Evolutionary conservation across 2,113 vertebrate species (phyloP).

Genomic region (Delphinapterus leucas): DNA sequence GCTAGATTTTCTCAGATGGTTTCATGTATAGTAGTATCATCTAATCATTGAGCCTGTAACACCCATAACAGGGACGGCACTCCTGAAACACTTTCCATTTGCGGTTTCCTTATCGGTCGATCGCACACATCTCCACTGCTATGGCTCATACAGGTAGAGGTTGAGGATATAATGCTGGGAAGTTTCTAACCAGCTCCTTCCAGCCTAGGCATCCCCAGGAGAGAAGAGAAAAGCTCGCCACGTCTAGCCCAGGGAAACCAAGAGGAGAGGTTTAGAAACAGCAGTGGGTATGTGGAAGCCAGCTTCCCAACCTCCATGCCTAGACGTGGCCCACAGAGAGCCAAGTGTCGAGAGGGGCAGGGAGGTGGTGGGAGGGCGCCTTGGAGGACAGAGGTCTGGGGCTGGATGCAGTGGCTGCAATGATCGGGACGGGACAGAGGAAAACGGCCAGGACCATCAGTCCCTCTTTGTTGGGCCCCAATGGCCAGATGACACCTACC

Average conservation of each 20-base stretch:
- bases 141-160: neutral
- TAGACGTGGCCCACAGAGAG: neutral
- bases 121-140: neutral
- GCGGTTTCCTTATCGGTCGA: neutral
- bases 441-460: neutral
- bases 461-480: neutral
- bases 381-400: neutral
- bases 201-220: neutral
- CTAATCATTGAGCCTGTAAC: neutral
- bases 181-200: neutral
- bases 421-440: neutral
- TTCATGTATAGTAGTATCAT: neutral
- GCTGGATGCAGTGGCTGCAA: neutral
- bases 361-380: neutral
- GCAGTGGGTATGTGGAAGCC: neutral
- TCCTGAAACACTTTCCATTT: neutral
- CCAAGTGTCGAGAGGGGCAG: neutral
- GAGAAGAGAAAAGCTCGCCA: neutral
- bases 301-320: neutral
- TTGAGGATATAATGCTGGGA: neutral
- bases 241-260: neutral
- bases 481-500: neutral
- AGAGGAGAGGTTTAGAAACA: neutral
- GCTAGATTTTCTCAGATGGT: neutral
- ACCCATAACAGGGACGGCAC: fast-evolving